Percentiles rank a stretch among this genome's conserved stretches.
These are phyloP conservation scores for Drosophila lutescens DNA, from an alignment of 2,888 invertebrate genomes.

Conservation along the genomic window DNA sequence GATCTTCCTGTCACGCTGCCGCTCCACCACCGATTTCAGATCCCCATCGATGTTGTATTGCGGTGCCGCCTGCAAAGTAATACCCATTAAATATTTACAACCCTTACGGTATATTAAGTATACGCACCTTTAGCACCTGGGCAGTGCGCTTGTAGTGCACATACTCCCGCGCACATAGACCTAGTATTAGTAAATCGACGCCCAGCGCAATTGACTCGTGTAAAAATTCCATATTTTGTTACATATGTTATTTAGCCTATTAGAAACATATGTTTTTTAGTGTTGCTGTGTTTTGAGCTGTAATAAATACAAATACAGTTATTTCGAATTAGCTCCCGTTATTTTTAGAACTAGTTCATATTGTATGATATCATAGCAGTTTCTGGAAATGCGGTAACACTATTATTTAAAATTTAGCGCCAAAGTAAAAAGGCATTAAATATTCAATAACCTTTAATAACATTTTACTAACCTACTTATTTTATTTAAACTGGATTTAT, in stretches of 20 bases:
- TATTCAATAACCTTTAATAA: too few species aligned
- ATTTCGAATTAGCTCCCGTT: background rate
- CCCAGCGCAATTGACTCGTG: slow-evolving; percentile 90
- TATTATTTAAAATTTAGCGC: background rate
- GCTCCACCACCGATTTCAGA: slow-evolving; percentile 87
- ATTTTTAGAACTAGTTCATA: slow-evolving; percentile 2
- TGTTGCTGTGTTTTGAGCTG: slow-evolving; percentile 6
- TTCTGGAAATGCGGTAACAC: background rate
- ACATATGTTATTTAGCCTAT: slow-evolving; percentile 5
- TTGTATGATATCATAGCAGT: background rate
- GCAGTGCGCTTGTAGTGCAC: slow-evolving; percentile 90
- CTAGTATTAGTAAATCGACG: slow-evolving; percentile 90
- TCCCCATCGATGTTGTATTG: slow-evolving; percentile 88
- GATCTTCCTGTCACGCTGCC: slow-evolving; percentile 87
- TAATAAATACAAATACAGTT: background rate
- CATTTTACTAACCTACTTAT: too few species aligned
- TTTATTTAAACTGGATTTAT: too few species aligned
- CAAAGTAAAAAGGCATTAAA: background rate
- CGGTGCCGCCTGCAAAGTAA: slow-evolving; percentile 87
- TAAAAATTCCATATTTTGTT: slow-evolving; percentile 88
- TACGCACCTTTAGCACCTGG: slow-evolving; percentile 88
- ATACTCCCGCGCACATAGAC: slow-evolving; percentile 90
- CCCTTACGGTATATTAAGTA: background rate
- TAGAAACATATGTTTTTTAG: slow-evolving; percentile 24
- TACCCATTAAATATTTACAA: background rate